phyloP scores from a whole-genome alignment of 2,888 invertebrate genomes.

The Mechanitis messenoides region DNA sequence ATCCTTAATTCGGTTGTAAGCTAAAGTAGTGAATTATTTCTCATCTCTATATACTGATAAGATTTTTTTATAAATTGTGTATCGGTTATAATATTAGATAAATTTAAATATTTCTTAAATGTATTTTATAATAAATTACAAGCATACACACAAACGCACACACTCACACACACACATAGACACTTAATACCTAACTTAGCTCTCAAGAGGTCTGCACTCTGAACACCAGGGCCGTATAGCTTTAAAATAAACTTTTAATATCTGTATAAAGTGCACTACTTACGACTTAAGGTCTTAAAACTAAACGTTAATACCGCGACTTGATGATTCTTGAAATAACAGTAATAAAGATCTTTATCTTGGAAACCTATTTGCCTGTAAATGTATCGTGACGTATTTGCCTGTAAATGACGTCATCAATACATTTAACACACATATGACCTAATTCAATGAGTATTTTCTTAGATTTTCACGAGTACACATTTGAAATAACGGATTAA shows the following conservation, averaged over 20 bases:
- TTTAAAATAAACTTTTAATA: constrained; percentile 13
- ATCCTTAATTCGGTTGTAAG: too few relatives aligned
- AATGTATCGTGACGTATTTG: neutral
- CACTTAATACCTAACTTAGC: neutral
- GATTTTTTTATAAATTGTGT: too few relatives aligned
- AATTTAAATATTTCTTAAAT: too few relatives aligned
- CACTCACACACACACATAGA: too few relatives aligned
- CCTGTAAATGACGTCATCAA: neutral
- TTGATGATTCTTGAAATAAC: constrained; percentile 20
- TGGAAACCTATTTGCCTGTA: constrained; percentile 9
- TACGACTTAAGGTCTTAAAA: constrained; percentile 19
- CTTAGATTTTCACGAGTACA: too few relatives aligned
- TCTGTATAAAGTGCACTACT: constrained; percentile 19
- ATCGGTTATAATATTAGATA: too few relatives aligned
- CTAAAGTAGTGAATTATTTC: too few relatives aligned
- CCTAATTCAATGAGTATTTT: neutral
- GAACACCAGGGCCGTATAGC: neutral
- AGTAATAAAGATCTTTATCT: constrained; percentile 21
- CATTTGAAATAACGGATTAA: too few relatives aligned
- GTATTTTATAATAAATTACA: too few relatives aligned
- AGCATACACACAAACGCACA: too few relatives aligned
- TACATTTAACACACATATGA: neutral
- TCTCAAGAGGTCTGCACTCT: neutral
- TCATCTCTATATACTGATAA: too few relatives aligned
- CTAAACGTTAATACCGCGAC: constrained; percentile 17